Conservation (phyloP, 30 jellyfish, hydroid and myxozoan genomes). For the Pelagia noctiluca region DNA sequence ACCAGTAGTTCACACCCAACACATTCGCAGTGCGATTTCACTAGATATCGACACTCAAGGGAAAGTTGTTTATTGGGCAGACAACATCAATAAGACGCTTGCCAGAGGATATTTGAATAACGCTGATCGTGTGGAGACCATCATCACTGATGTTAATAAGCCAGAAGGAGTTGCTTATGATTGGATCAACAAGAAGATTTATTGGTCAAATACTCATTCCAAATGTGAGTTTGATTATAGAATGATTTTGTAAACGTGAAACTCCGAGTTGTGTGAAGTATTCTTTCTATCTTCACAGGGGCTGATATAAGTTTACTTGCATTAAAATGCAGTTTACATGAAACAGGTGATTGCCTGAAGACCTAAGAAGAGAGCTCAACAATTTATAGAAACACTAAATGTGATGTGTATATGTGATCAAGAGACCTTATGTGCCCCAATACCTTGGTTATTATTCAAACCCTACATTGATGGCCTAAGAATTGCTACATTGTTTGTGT, state of each 20-base stretch:
- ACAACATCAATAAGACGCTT: constrained; percentile 66
- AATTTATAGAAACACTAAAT: no score
- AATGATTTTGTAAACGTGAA: neutral
- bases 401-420: no score
- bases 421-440: no score
- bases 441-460: no score
- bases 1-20: constrained; percentile 41
- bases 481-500: no score
- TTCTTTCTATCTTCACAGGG: neutral
- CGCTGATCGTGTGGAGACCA: constrained; percentile 32
- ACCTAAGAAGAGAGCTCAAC: no score
- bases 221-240: constrained; percentile 38
- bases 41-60: constrained; percentile 77
- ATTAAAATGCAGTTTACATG: no score
- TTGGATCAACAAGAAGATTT: constrained; percentile 86
- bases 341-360: no score
- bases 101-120: constrained; percentile 52
- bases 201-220: constrained; percentile 72
- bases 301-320: no score
- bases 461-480: no score
- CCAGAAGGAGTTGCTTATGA: constrained; percentile 93
- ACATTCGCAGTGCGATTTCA: constrained; percentile 65
- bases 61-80: constrained; percentile 80
- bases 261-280: no score
- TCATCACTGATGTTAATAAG: constrained; percentile 57